Evolutionary conservation across 1,140 invertebrate genomes (phyloP), one percentile per base, ranked within the genome.

Genomic region (Thrips palmi): DNA sequence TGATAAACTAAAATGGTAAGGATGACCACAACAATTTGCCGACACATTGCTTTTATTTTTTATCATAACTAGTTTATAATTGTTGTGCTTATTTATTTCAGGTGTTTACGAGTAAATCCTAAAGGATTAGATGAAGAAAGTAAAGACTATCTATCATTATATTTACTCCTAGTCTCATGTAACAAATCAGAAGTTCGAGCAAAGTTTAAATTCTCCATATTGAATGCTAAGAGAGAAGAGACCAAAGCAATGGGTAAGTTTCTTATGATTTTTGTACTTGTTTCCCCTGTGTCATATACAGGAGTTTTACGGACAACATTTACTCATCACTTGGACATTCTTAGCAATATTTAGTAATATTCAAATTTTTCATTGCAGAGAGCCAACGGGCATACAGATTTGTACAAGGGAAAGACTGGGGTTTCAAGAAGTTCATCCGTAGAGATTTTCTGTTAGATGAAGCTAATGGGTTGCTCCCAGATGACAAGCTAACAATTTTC

Each of bases 141-240:
- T 64, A 97, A 97, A 75, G 94, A 98, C 70, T 98, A 98, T 64
- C 71, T 98, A 53, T 97, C 91, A 39, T 70, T 98, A 51, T 98
- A 98, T 69, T 73, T 98, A 57, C 73, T 98, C 53, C 77, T 97
- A 64, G 92, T 97, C 52, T 92, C 89, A 44, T 97, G 92, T 71
- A 97, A 97, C 66, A 97, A 98, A 75, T 91, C 83, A 52, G 93
- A 98, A 79, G 93, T 97, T 48, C 72, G 93, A 60, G 94, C 94
- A 52, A 98, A 97, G 71, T 98, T 98, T 68, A 97, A 97, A 74
- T 98, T 98, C 70, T 96, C 91, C 58, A 97, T 98, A 71, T 73
- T 98, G 60, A 97, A 98, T 70, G 91, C 92, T 53, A 97, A 97
- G 75, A 70, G 92, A 52, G 94, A 98, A 72, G 94, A 98, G 71